These are phyloP conservation scores for Tokudaia tokunoshimensis DNA, from an alignment of 2,797 vertebrate species.

Conservation along the genomic window DNA sequence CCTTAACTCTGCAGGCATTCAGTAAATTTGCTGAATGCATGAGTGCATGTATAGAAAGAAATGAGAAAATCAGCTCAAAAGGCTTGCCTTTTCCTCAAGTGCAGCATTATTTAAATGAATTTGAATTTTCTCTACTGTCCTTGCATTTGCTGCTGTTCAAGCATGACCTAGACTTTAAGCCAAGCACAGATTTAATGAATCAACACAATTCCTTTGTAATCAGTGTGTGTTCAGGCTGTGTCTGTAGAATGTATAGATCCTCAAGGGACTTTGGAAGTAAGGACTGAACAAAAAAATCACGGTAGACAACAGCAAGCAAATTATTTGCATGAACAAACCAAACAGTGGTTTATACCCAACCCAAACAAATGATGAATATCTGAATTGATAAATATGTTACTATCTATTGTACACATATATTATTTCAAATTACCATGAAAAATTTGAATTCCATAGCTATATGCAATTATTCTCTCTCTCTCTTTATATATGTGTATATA, in stretches of 20 bases:
- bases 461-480: background rate
- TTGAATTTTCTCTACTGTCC: constrained; percentile 63
- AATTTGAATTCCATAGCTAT: background rate
- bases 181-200: constrained; percentile 71
- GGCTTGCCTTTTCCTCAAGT: constrained; percentile 57
- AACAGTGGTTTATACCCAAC: background rate
- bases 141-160: constrained; percentile 47
- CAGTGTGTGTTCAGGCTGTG: background rate
- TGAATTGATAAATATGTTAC: background rate
- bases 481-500: too few relatives aligned
- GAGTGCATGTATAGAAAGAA: constrained; percentile 52
- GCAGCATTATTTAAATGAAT: constrained; percentile 73
- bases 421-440: background rate
- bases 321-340: constrained; percentile 9
- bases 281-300: background rate
- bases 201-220: constrained; percentile 52
- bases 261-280: constrained; percentile 19
- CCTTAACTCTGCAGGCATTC: constrained; percentile 13
- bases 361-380: background rate
- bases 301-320: background rate
- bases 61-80: constrained; percentile 57
- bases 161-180: constrained; percentile 67
- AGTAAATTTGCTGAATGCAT: constrained; percentile 61
- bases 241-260: constrained; percentile 33
- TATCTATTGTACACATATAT: background rate